phyloP scores from a whole-genome alignment of 1,140 invertebrate species.

The Ostrea denselamellosa region DNA sequence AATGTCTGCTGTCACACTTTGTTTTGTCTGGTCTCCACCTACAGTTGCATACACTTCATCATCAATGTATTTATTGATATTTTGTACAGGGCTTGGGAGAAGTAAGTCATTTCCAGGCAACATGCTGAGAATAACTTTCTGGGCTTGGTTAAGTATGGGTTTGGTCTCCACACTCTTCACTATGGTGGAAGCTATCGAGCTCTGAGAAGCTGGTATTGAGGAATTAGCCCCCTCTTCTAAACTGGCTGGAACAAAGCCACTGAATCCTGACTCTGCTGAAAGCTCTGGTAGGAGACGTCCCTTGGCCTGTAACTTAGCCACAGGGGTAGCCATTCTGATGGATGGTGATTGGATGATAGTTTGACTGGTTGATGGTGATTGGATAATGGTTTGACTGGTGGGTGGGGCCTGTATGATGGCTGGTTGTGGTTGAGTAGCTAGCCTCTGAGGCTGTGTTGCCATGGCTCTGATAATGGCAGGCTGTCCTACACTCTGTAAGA shows the following conservation, averaged over 20 bases:
- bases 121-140: conserved; percentile 24
- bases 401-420: conserved; percentile 22
- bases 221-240: neutral
- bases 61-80: neutral
- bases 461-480: conserved; percentile 22
- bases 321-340: neutral
- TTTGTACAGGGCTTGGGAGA: conserved; percentile 3
- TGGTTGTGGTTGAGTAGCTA: neutral
- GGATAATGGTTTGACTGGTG: neutral
- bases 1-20: neutral
- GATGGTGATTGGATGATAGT: conserved; percentile 2
- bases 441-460: neutral
- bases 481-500: neutral
- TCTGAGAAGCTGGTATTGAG: neutral
- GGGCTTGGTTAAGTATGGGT: neutral
- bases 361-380: neutral
- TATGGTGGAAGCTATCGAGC: neutral
- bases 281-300: conserved; percentile 14
- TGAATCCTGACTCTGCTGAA: conserved; percentile 15
- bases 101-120: neutral
- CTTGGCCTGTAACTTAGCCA: neutral
- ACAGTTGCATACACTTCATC: neutral
- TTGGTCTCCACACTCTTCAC: neutral
- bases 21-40: neutral
- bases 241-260: neutral